Evolutionary conservation across 1,140 invertebrate genomes (phyloP).

Genomic region (Whitmania pigra): DNA sequence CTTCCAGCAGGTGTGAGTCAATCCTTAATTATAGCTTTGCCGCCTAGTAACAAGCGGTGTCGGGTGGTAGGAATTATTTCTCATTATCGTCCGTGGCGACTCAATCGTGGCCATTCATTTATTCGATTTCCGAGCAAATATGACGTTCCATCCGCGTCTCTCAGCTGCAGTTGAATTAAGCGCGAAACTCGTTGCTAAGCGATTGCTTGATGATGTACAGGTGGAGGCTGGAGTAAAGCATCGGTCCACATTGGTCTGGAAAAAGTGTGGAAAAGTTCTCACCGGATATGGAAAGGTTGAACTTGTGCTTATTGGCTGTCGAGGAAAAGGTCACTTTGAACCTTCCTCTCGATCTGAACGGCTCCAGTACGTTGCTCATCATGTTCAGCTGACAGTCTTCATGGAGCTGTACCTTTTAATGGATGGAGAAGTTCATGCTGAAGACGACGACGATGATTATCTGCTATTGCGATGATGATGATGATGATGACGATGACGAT

Average conservation of each 20-base stretch:
- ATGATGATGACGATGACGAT: background rate
- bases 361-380: conserved; percentile 13
- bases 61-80: no score
- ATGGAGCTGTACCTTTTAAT: conserved; percentile 1
- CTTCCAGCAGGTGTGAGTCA: no score
- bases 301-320: background rate
- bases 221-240: no score
- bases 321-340: conserved; percentile 13
- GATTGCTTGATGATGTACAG: no score
- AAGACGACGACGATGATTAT: background rate
- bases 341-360: conserved; percentile 9
- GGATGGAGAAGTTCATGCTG: background rate
- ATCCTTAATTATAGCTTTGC: no score
- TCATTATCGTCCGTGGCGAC: no score
- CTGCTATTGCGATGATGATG: background rate
- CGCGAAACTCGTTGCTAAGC: no score
- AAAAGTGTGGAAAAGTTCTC: background rate
- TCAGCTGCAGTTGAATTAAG: no score
- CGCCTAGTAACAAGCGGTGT: no score
- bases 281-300: conserved; percentile 10
- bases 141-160: no score
- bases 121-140: no score
- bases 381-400: conserved; percentile 17
- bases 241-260: background rate
- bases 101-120: no score